Evolutionary conservation across 2,113 vertebrate genomes (phyloP).

Genomic region (Orcinus orca): DNA sequence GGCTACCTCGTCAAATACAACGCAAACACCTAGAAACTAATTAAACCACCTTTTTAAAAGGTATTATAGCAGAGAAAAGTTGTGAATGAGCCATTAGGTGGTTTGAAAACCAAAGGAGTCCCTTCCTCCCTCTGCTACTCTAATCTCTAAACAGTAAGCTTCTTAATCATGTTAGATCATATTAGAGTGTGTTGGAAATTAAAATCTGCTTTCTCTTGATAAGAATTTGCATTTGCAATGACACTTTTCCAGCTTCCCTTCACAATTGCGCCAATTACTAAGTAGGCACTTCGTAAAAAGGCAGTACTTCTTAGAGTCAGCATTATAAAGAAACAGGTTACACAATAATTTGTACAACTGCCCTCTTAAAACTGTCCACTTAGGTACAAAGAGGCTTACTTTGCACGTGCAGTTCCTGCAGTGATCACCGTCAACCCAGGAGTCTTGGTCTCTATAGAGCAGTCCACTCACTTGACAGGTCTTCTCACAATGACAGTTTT

Average conservation of each 20-base stretch:
- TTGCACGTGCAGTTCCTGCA: slow-evolving; percentile 95
- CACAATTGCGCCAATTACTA: background rate
- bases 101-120: background rate
- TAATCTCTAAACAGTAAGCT: background rate
- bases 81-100: background rate
- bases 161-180: slow-evolving; percentile 48
- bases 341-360: background rate
- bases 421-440: slow-evolving; percentile 94
- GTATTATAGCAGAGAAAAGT: slow-evolving; percentile 29
- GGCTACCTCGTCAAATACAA: slow-evolving; percentile 58
- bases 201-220: slow-evolving; percentile 45
- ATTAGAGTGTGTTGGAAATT: fast-evolving
- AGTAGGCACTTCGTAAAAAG: background rate
- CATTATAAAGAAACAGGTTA: slow-evolving; percentile 3
- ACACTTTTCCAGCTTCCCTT: background rate
- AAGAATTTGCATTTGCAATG: background rate
- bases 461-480: slow-evolving; percentile 92
- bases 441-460: slow-evolving; percentile 92
- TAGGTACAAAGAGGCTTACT: slow-evolving; percentile 82
- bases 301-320: background rate
- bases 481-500: slow-evolving; percentile 96
- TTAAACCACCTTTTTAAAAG: slow-evolving; percentile 55
- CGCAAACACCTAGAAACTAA: slow-evolving; percentile 58
- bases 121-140: background rate
- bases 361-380: background rate